Evolutionary conservation across 2,888 invertebrate species (phyloP), one percentile per base, ranked within the genome.

Genomic region (Hartigia nigra): DNA sequence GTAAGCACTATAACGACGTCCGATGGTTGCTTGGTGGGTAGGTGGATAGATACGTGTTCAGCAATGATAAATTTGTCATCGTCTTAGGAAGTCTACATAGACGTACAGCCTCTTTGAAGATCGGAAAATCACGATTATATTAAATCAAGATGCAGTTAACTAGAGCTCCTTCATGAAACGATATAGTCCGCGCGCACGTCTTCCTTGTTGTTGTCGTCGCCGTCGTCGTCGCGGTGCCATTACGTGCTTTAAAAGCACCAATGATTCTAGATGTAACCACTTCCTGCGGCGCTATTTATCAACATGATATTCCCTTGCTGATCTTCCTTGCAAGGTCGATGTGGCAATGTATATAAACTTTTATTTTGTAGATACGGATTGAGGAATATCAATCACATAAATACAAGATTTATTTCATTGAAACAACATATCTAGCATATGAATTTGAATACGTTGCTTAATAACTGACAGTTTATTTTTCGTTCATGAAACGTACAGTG

Each of bases 11-110:
- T 23, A 14, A 12, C 72, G 72, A 31, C 72, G n/a, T 32, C 31
- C 23, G 32, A 12, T 70, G 72, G 72, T 72, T 55, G 55, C 23
- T 55, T 2, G 9, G 55, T 23, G 23, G 23, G 55, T 55, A 39
- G 39, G 39, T 23, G 39, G 39, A 23, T 39, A 23, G 23, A 23
- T 23, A 55, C 55, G 55, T 3, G 55, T 23, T 34, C 14, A 34
- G 31, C 31, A 72, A 72, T 72, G 75, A 75, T 75, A 75, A 75
- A 75, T 75, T 75, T 75, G 75, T 75, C 75, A 37, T 36, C 35
- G 75, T 36, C 37, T 5, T 34, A 31, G 31, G 32, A n/a, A 35
- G 14, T 36, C 34, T 36, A 23, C 36, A n/a, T 75, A 75, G 36
- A 75, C 34, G 11, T 23, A 12, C 34, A 12, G 75, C 36, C 75